Evolutionary conservation across 1,140 invertebrate genomes (phyloP), one percentile per base, ranked within the genome.

Genomic region (Popillia japonica): DNA sequence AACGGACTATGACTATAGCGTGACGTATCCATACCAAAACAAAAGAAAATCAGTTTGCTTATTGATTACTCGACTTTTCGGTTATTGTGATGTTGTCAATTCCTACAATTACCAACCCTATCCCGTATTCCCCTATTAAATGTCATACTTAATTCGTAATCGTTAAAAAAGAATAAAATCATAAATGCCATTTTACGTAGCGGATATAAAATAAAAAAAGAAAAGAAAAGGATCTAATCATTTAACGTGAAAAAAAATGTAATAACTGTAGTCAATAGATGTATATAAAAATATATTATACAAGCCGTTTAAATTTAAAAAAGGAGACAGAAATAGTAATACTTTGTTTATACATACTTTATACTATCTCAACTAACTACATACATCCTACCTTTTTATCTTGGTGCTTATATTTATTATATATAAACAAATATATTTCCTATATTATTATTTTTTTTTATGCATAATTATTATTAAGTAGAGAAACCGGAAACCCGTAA

Each of bases 181-280:
- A 48, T 48, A 48, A 17, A n/a, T n/a, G 48, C 48, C 48, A 55
- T 55, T 55, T 34, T 59, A 55, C 76, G 55, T 77, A 77, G 27
- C 27, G 61, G 11, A 6, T 68, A 10, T 74, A 41, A 42, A 74
- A 74, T 74, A 74, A 74, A 41, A 74, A 41, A 41, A 7, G 4
- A 9, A 44, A 74, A 74, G 10, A 68, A 48, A 48, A 4, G 27
- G 27, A 34, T 4, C 27, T 34, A 48, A 48, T 48, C 44, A 48
- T 48, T 14, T 14, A 14, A 68, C 61, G 27, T 34, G 20, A 14
- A 23, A 2, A 64, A 55, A 68, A 68, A 27, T 10, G 59, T 22
- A 74, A 41, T 74, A 74, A 41, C 42, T 77, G 79, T 81, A 83
- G 81, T 82, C 81, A 79, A 83, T 83, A 83, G 82, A 83, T 83